phyloP scores from a whole-genome alignment of 2,888 invertebrate species.

The Isoperla grammatica region DNA sequence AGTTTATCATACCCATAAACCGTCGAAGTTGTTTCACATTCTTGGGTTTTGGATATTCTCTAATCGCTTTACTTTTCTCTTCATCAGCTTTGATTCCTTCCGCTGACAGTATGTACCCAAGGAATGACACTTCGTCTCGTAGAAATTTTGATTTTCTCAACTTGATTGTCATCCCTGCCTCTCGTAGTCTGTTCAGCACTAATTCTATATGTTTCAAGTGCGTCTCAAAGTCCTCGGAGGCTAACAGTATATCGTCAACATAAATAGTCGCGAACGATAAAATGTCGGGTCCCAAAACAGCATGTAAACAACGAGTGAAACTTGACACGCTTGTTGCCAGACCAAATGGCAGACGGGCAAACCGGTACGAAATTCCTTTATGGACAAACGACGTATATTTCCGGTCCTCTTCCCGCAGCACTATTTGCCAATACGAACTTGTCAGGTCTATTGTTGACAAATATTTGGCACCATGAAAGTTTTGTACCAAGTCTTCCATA shows the following conservation, averaged over 20 bases:
- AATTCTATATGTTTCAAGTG: no score
- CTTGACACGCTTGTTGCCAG: neutral
- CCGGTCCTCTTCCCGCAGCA: slow-evolving; percentile 20
- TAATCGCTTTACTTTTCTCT: neutral
- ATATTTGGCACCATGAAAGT: slow-evolving; percentile 9
- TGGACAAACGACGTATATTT: no score
- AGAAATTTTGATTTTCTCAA: no score
- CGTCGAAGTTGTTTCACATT: no score
- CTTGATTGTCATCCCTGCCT: no score
- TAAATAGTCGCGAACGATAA: neutral
- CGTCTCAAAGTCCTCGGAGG: no score
- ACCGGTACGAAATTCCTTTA: slow-evolving; percentile 26
- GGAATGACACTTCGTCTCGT: no score
- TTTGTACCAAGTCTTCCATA: no score
- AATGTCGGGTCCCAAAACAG: neutral
- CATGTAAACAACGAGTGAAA: no score
- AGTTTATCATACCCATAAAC: neutral
- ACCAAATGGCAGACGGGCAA: slow-evolving; percentile 28
- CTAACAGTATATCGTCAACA: slow-evolving; percentile 1
- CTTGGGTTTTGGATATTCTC: no score
- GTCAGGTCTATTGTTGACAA: slow-evolving; percentile 27
- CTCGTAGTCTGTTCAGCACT: no score
- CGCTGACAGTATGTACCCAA: neutral
- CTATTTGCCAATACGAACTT: slow-evolving; percentile 29
- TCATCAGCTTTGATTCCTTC: neutral